These are phyloP conservation scores for Clunio marinus DNA, from an alignment of 2,888 invertebrate species.

Conservation along the genomic window DNA sequence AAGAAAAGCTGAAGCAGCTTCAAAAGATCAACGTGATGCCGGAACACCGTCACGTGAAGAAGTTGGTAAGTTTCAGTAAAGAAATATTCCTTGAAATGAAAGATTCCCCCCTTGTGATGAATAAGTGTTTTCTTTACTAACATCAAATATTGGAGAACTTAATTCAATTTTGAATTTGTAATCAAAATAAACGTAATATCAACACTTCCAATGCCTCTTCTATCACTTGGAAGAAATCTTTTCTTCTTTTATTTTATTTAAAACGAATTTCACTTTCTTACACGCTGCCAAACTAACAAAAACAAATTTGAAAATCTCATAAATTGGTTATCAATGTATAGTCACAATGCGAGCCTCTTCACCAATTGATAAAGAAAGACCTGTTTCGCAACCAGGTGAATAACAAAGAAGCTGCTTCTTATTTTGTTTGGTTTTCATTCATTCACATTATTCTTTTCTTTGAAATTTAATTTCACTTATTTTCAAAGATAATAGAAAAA, in stretches of 20 bases:
- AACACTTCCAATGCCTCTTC: not conserved
- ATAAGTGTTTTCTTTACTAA: no score
- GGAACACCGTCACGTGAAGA: slow-evolving; percentile 46
- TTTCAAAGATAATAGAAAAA: not conserved
- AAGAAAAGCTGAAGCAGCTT: slow-evolving; percentile 47
- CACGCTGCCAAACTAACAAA: slow-evolving; percentile 40
- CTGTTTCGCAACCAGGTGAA: slow-evolving; percentile 43
- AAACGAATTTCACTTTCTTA: slow-evolving; percentile 28
- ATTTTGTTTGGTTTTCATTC: slow-evolving; percentile 17
- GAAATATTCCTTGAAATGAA: not conserved
- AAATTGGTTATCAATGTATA: slow-evolving; percentile 39
- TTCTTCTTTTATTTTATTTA: not conserved
- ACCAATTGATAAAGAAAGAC: slow-evolving; percentile 43
- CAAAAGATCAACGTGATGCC: slow-evolving; percentile 48
- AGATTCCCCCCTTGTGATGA: no score
- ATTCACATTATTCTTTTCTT: slow-evolving; percentile 10
- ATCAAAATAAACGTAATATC: no score
- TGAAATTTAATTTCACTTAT: no score
- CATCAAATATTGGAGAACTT: no score
- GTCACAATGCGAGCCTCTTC: slow-evolving; percentile 43
- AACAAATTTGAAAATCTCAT: slow-evolving; percentile 5
- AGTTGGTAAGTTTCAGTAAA: slow-evolving; percentile 46
- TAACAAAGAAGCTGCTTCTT: not conserved
- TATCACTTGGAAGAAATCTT: not conserved
- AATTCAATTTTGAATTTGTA: no score